Evolutionary conservation across 2,797 vertebrate species (phyloP).

Genomic region (Hypotaenidia okinawae): DNA sequence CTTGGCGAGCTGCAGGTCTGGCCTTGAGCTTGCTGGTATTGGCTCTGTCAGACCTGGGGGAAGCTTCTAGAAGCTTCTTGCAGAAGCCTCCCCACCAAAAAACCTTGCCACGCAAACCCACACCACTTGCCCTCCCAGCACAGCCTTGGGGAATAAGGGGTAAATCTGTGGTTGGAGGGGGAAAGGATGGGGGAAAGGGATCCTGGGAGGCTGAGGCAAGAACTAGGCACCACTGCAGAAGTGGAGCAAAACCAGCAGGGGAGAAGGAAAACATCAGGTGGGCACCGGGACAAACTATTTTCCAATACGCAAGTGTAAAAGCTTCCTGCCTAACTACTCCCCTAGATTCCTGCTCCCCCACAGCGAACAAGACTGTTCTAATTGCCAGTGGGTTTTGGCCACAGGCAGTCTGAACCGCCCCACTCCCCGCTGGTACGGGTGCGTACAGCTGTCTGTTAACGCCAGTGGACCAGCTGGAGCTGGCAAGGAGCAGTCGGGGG

Average conservation of each 20-base stretch:
- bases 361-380: not conserved
- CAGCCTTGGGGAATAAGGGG: rapidly evolving
- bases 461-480: rapidly evolving
- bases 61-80: no score
- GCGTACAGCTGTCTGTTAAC: not conserved
- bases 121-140: not conserved
- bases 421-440: rapidly evolving
- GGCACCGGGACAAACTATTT: not conserved
- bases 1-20: no score
- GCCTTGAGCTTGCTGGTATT: no score
- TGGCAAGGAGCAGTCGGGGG: not conserved
- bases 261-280: not conserved
- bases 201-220: not conserved
- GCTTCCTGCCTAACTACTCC: slow-evolving; percentile 15
- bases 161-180: not conserved
- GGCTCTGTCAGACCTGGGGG: no score
- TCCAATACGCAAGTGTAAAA: not conserved
- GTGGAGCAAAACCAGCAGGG: not conserved
- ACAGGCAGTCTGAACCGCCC: rapidly evolving
- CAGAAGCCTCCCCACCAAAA: no score
- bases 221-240: not conserved
- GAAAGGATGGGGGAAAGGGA: not conserved
- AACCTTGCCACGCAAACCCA: no score
- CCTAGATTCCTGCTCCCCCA: slow-evolving; percentile 3
- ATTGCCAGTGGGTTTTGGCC: not conserved